Evolutionary conservation across 2,797 vertebrate species (phyloP), one percentile per base, ranked within the genome.

Genomic region (Bufotes viridis): DNA sequence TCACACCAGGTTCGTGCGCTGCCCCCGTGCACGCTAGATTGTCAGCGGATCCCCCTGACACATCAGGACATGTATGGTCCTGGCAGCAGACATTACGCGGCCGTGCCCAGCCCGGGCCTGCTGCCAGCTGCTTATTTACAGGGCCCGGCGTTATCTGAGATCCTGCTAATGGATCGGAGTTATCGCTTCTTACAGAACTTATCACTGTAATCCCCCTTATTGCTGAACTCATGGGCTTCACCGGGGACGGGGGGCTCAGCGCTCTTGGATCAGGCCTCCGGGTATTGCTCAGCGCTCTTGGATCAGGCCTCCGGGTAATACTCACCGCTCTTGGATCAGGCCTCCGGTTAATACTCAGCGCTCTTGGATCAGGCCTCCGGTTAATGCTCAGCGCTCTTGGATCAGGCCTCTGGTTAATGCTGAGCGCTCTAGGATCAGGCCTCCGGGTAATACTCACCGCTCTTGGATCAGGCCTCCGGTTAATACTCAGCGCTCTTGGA

Each of bases 111-210:
- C 53, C 11, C 51, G 69, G 67, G 78, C 24, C 18, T 75, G 20
- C 42, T 85, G 67, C 87, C 87, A 79, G 29, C 34, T 20, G 42
- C 26, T 81, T 85, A 75, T 86, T 86, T 82, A 75, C 63, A 76
- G 57, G 20, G 49, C 53, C 17, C 14, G n/a, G 49, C 55, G n/a
- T 57, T 55, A 60, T 76, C 79, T 86, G 79, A 89, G 84, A 86
- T 89, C 84, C 82, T 70, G 79, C 49, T 78, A 85, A 85, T 80
- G 85, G 82, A 61, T 60, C 79, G 22, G 83, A 70, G 82, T 89
- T 57, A 60, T 78, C 14, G 69, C 83, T 42, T 18, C 34, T 49
- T 74, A 22, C 18, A 74, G 72, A 74, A 49, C 3, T 34, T 74
- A 49, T 74, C 34, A 4, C 5, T 60, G 22, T 86, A 75, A 86